Evolutionary conservation across 2,888 invertebrate species (phyloP), one percentile per base, ranked within the genome.

Genomic region (Lasioglossum pauxillum): DNA sequence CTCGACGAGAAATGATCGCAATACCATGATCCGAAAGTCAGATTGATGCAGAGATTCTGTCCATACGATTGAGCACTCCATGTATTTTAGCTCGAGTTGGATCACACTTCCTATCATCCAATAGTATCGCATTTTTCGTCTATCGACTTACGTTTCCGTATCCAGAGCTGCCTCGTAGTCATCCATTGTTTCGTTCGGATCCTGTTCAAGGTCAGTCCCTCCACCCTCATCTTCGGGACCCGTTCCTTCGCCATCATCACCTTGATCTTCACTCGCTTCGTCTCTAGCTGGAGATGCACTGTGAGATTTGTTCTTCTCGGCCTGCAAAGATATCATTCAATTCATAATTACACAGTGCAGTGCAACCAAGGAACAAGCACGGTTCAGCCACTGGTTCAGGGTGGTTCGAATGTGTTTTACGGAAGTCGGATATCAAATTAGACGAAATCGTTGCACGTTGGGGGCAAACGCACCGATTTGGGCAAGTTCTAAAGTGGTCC

Each of bases 131-230:
- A 49, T 53, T 53, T 8, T n/a, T 53, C 10, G 23, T 53, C 10
- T 53, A 53, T 35, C 67, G 19, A 16, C 95, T 95, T 95, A 97
- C 97, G 96, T 97, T 93, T 97, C 97, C 23, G 96, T 97, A 71
- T 97, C 97, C 92, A 97, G 96, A 67, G 96, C 96, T 92, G 96
- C 97, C 81, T 97, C 97, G 80, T 97, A 97, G 87, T 97, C 97
- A 87, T 97, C 96, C 92, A 97, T 97, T 86, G 97, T 97, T 90
- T 97, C 97, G 84, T 97, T 97, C 19, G 96, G 96, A 84, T 96
- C 97, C 8, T 96, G 96, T 82, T 96, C 96, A 75, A 96, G 95
- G 85, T 96, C 96, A 53, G 96, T 96, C 89, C 96, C 96, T 88
- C 96, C 97, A 8, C 96, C 96, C 85, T 96, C 96, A 80, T 96